Base-by-base conservation (phyloP, 2,888 invertebrate species). In the Phortica magna region DNA sequence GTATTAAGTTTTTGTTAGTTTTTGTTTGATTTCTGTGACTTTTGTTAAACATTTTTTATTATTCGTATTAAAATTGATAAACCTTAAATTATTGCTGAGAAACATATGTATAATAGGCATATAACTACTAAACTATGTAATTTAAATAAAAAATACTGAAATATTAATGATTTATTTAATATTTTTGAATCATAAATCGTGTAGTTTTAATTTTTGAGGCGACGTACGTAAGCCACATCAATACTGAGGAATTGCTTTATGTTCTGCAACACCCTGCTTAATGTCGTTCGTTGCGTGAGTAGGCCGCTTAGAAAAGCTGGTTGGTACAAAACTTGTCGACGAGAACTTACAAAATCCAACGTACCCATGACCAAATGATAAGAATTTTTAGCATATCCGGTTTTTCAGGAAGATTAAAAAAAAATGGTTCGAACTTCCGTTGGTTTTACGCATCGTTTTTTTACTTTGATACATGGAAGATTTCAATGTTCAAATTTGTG, bases 21-120 rank as follows among this genome's bases (percentile, higher is more conserved):
- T 48, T 53, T 71, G 42, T 70, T 48, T 61, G 61, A 61, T 70
- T 43, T 55, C 70, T 71, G 70, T 71, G 70, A 71, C 70, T 71
- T 53, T 67, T 67, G 67, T 67, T 67, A 67, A 59, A 59, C 59
- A 9, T 17, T 59, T 59, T 59, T 61, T 22, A 61, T 61, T 22
- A 61, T 61, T 61, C 19, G 17, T 61, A 61, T 22, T 19, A 61
- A 61, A 61, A 17, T 61, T 61, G 61, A 61, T 61, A 61, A 61
- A 22, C 22, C 22, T 14, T 61, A 61, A 61, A 61, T 22, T 61
- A 61, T 61, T 61, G 9, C 19, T 31, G 31, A 31, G 19, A 61
- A 22, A 19, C 7, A 19, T 61, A 22, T 61, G 61, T 61, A 61
- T 19, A 61, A 17, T 55, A 55, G 22, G 7, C 22, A 61, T 61